Conservation (phyloP, 2,797 vertebrate species). For the Petrocephalus schoutedeni region DNA sequence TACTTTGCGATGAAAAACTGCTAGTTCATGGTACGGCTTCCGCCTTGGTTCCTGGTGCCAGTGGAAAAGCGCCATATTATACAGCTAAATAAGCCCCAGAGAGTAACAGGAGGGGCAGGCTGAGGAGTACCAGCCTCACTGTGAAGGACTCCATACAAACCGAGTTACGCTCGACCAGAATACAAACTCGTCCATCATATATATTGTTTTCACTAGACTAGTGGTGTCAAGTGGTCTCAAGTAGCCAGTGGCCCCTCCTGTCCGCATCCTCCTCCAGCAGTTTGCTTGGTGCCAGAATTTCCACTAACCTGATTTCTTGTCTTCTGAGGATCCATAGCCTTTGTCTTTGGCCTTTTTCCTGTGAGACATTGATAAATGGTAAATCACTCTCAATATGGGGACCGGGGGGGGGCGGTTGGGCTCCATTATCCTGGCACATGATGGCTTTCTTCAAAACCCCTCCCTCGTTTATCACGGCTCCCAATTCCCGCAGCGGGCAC, state of each 20-base stretch:
- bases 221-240: neutral
- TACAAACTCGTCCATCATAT: neutral
- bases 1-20: no score
- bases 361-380: constrained; percentile 24
- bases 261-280: no score
- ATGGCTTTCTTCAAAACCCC: constrained; percentile 12
- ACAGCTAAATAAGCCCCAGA: neutral
- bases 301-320: constrained; percentile 67
- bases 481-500: constrained; percentile 19
- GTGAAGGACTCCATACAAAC: neutral
- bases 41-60: no score
- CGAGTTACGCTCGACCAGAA: neutral
- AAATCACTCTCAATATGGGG: neutral
- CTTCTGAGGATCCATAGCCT: constrained; percentile 58
- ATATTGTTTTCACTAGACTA: constrained; percentile 2
- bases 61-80: no score
- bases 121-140: neutral
- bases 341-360: constrained; percentile 71
- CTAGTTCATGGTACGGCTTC: no score
- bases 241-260: neutral
- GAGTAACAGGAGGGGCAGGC: neutral
- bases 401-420: neutral
- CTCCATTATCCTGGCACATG: constrained; percentile 9
- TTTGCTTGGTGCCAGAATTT: neutral
- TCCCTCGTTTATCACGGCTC: constrained; percentile 28